A percentile compares a stretch with the other conserved stretches of the same genome.
phyloP scores from a whole-genome alignment of 2,113 vertebrate genomes.

The Bostrychus sinensis region DNA sequence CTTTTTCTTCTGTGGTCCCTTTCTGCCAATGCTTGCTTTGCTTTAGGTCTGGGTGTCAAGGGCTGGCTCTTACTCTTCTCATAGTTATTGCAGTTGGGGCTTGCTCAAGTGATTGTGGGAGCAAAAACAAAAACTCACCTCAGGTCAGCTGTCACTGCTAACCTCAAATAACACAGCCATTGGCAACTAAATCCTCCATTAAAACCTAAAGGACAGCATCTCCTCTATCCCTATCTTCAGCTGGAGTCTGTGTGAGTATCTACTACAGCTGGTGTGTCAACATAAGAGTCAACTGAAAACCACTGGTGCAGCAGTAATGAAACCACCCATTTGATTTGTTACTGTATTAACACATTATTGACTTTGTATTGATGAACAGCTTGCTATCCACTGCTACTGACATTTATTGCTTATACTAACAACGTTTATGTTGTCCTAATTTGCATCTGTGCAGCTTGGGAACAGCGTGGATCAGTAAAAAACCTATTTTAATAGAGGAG shows the following conservation, averaged over 20 bases:
- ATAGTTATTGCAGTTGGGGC: constrained; percentile 60
- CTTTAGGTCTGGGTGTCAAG: constrained; percentile 62
- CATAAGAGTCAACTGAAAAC: constrained; percentile 28
- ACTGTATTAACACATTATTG: constrained; percentile 48
- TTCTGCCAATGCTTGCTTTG: constrained; percentile 26
- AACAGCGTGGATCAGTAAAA: neutral
- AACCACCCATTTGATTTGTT: constrained; percentile 9
- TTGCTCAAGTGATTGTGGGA: constrained; percentile 82
- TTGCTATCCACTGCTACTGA: constrained; percentile 52
- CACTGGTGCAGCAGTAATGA: constrained; percentile 13
- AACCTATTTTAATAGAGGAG: neutral
- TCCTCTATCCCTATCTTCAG: constrained; percentile 67
- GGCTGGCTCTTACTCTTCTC: constrained; percentile 20
- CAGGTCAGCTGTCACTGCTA: constrained; percentile 95
- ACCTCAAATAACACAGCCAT: constrained; percentile 64
- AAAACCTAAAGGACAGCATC: constrained; percentile 64
- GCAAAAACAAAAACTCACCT: constrained; percentile 83
- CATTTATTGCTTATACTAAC: constrained; percentile 59
- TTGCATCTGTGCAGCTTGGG: constrained; percentile 8
- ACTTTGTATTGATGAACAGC: constrained; percentile 29
- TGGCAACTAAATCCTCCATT: constrained; percentile 68
- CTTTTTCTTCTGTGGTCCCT: constrained; percentile 24
- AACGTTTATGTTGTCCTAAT: constrained; percentile 4
- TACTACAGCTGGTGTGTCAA: constrained; percentile 50
- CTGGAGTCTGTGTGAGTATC: constrained; percentile 89